Percentiles rank a stretch among this genome's conserved stretches.
Conservation (phyloP, 2,797 vertebrate species). For the Oreochromis mossambicus region DNA sequence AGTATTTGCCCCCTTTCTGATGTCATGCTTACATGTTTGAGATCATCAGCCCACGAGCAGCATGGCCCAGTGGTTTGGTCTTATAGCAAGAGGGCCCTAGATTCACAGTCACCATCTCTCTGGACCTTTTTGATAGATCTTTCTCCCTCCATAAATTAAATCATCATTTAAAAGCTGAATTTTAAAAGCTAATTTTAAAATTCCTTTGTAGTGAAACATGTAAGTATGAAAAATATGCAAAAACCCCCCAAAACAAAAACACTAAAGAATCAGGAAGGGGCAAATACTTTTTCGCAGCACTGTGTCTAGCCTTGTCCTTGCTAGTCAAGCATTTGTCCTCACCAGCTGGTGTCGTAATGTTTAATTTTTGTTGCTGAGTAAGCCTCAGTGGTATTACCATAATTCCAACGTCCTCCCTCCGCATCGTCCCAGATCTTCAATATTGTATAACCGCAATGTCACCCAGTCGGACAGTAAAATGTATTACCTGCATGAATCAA, state of each 20-base stretch:
- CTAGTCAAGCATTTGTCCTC: background rate
- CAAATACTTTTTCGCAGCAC: background rate
- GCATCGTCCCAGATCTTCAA: constrained; percentile 5
- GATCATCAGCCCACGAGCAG: background rate
- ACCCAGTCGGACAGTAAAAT: constrained; percentile 39
- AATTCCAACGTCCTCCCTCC: background rate
- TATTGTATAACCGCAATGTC: constrained; percentile 47
- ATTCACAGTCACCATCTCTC: background rate
- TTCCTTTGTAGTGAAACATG: background rate
- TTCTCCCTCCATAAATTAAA: background rate
- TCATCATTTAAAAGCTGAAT: background rate
- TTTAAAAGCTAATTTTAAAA: background rate
- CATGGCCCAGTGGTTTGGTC: background rate
- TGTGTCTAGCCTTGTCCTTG: background rate
- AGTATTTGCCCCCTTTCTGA: background rate
- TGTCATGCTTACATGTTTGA: background rate
- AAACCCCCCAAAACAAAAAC: rapidly evolving
- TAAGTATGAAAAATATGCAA: background rate
- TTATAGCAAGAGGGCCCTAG: background rate
- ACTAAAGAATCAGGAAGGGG: background rate
- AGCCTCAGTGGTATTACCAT: background rate
- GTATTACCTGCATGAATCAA: constrained; percentile 64
- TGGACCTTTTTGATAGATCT: background rate
- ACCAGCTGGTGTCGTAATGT: constrained; percentile 4
- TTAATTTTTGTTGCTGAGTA: background rate